These are phyloP conservation scores for Neotoma lepida DNA, from an alignment of 2,113 vertebrate species.

Conservation along the genomic window DNA sequence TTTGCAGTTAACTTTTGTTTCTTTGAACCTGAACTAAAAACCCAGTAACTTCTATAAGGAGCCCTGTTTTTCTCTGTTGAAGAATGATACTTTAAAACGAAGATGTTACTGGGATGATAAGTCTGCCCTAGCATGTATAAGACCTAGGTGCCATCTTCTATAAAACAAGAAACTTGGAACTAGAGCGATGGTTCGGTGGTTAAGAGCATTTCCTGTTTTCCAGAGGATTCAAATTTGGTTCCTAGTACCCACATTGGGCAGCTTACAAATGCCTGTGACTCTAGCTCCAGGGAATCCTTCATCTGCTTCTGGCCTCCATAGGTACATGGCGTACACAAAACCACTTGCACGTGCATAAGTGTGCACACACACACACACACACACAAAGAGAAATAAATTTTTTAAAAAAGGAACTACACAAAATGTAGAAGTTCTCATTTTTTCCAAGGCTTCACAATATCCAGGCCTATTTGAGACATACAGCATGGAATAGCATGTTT, in stretches of 20 bases:
- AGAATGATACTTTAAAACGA: neutral
- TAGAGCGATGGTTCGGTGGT: neutral
- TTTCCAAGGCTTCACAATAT: neutral
- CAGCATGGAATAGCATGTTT: neutral
- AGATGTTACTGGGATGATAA: neutral
- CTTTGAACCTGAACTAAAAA: neutral
- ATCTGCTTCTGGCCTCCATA: neutral
- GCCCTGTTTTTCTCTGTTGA: neutral
- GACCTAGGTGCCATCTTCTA: neutral
- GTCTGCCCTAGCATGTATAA: neutral
- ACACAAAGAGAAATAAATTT: neutral
- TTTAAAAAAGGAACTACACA: neutral
- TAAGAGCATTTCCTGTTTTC: neutral
- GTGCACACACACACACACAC: neutral
- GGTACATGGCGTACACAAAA: neutral
- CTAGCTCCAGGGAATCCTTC: neutral
- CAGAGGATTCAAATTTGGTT: neutral
- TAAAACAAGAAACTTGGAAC: neutral
- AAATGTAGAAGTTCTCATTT: neutral
- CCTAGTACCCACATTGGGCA: neutral
- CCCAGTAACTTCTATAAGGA: neutral
- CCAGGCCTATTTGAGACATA: neutral
- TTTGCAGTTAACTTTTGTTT: neutral
- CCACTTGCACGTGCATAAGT: neutral
- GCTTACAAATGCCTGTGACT: neutral